Conservation (phyloP, 1,140 invertebrate species). For the Copidosoma floridanum region DNA sequence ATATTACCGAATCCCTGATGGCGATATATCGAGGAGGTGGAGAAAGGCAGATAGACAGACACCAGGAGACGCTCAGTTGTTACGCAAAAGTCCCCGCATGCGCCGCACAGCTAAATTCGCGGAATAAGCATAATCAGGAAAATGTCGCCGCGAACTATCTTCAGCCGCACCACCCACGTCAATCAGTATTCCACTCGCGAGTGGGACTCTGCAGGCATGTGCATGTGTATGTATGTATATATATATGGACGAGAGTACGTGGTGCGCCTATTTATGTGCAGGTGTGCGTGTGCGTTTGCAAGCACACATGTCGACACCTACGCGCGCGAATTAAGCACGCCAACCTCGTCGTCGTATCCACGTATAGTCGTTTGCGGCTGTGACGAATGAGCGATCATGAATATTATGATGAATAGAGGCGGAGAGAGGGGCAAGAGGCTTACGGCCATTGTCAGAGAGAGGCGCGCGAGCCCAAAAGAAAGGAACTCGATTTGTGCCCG, state of each 20-base stretch:
- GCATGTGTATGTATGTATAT: too few relatives aligned
- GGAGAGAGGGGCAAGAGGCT: conserved; percentile 4
- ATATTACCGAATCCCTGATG: too few relatives aligned
- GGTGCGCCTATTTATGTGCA: too few relatives aligned
- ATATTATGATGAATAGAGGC: conserved; percentile 27
- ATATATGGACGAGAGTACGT: too few relatives aligned
- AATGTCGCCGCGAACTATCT: conserved; percentile 8
- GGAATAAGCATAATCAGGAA: conserved; percentile 22
- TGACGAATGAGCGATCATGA: conserved; percentile 24
- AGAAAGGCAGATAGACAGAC: too few relatives aligned
- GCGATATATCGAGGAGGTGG: too few relatives aligned
- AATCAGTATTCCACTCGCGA: conserved; percentile 18
- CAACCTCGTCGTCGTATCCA: not conserved
- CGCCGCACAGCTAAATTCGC: too few relatives aligned
- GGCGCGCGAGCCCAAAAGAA: conserved; percentile 2
- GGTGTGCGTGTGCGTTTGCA: too few relatives aligned
- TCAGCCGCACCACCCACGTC: not conserved
- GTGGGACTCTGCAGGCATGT: too few relatives aligned
- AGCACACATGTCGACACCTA: conserved; percentile 9
- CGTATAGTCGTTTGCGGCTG: not conserved
- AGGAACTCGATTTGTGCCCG: conserved; percentile 24
- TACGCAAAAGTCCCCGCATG: too few relatives aligned
- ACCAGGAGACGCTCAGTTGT: too few relatives aligned
- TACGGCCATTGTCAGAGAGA: conserved; percentile 4
- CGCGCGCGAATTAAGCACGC: conserved; percentile 21